phyloP scores from a whole-genome alignment of 2,113 vertebrate species.

The Nannobrachium achirus region DNA sequence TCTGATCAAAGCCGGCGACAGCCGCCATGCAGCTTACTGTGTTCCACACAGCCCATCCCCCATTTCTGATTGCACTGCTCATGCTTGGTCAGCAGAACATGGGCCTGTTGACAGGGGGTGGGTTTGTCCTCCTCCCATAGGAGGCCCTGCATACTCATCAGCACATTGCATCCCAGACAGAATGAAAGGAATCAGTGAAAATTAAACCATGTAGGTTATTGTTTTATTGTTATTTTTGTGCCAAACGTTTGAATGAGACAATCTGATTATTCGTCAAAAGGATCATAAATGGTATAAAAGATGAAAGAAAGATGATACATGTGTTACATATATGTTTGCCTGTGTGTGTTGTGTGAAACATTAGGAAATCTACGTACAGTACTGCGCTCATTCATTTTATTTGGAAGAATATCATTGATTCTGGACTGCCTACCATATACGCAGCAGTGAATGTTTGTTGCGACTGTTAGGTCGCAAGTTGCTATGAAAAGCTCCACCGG shows the following conservation, averaged over 20 bases:
- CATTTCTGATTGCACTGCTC: not conserved
- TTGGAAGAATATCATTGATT: too few species aligned
- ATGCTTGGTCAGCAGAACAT: slow-evolving; percentile 11
- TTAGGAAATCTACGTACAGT: too few species aligned
- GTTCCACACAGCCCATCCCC: not conserved
- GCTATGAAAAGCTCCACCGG: too few species aligned
- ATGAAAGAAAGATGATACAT: too few species aligned
- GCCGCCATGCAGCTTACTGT: not conserved
- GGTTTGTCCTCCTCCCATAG: not conserved
- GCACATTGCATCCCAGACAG: not conserved
- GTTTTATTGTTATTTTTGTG: not conserved
- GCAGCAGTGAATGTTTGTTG: too few species aligned
- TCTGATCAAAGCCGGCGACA: not conserved
- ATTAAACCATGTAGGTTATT: not conserved
- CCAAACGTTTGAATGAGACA: not conserved
- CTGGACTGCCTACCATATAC: too few species aligned
- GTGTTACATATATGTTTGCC: too few species aligned
- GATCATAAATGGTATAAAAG: too few species aligned
- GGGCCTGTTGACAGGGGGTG: not conserved
- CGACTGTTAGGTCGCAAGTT: too few species aligned
- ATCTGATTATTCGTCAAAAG: too few species aligned
- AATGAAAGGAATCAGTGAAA: not conserved
- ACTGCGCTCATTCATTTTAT: too few species aligned
- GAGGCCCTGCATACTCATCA: not conserved
- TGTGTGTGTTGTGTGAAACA: too few species aligned